Conservation (phyloP, 2,113 vertebrate species). For the Myotis lucifugus region DNA sequence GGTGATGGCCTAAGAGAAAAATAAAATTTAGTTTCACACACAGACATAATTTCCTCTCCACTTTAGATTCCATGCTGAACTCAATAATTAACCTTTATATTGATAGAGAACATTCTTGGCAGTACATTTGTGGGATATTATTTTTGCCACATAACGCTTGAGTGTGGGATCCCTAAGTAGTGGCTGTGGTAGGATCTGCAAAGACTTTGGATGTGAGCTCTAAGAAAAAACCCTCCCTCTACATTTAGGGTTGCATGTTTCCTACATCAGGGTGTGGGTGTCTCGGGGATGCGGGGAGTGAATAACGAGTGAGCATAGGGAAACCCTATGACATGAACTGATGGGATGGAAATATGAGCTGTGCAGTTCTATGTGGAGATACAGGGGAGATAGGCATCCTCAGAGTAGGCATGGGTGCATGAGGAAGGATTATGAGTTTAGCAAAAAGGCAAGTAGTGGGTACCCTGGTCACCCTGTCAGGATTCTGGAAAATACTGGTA, state of each 20-base stretch:
- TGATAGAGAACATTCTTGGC: not conserved
- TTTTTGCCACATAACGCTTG: not conserved
- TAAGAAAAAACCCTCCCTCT: not conserved
- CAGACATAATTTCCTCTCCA: not conserved
- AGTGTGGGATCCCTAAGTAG: not conserved
- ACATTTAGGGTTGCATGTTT: not conserved
- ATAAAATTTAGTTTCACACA: not conserved
- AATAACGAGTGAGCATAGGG: too few relatives aligned
- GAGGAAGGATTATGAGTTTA: not conserved
- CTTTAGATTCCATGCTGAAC: not conserved
- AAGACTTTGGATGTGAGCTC: not conserved
- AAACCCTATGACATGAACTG: not conserved
- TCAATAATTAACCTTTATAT: not conserved
- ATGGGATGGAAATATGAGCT: not conserved
- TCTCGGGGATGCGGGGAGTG: rapidly evolving
- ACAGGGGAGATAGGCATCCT: not conserved
- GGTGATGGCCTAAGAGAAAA: not conserved
- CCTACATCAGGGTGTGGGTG: not conserved
- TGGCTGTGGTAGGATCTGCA: not conserved
- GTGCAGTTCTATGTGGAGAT: not conserved
- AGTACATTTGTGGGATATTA: not conserved
- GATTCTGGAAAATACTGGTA: not conserved
- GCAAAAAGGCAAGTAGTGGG: not conserved
- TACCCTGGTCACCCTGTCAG: not conserved
- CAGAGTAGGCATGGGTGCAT: not conserved